Evolutionary conservation across 2,797 vertebrate species (phyloP).

Genomic region (Sphenopsis melanotis): DNA sequence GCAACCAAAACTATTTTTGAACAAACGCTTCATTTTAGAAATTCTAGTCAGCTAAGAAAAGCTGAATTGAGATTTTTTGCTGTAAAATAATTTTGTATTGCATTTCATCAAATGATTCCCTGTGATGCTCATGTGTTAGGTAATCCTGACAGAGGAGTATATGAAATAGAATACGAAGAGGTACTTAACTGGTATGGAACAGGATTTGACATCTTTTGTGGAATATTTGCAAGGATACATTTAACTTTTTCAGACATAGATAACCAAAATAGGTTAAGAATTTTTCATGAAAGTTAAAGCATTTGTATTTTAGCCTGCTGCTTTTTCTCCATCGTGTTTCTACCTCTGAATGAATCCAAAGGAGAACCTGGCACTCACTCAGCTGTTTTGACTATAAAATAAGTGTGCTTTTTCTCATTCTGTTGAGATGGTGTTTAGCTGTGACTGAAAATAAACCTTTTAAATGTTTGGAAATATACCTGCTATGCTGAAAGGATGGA

Average conservation of each 20-base stretch:
- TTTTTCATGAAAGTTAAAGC: conserved; percentile 53
- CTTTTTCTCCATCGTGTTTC: conserved; percentile 37
- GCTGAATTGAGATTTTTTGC: conserved; percentile 55
- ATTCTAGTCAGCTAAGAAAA: conserved; percentile 47
- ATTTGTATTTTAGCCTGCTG: conserved; percentile 19
- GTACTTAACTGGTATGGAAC: conserved; percentile 66
- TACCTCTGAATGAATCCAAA: conserved; percentile 67
- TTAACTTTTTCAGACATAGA: conserved; percentile 58
- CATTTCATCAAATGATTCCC: conserved; percentile 74
- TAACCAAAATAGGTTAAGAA: conserved; percentile 52
- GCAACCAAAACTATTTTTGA: conserved; percentile 55
- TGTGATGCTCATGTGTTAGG: conserved; percentile 66
- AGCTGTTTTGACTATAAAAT: conserved; percentile 57
- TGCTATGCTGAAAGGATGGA: conserved; percentile 82
- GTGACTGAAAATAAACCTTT: conserved; percentile 63
- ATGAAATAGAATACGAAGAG: conserved; percentile 69
- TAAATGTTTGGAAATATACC: conserved; percentile 67
- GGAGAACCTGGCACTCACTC: conserved; percentile 47
- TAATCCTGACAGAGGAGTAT: conserved; percentile 68
- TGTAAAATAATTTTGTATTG: conserved; percentile 64
- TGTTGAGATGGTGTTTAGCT: conserved; percentile 43
- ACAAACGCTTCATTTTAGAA: conserved; percentile 38
- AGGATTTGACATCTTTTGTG: conserved; percentile 58
- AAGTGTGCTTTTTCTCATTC: conserved; percentile 36
- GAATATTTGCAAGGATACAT: conserved; percentile 59